phyloP scores from a whole-genome alignment of 2,113 vertebrate species.

The Oncorhynchus nerka region DNA sequence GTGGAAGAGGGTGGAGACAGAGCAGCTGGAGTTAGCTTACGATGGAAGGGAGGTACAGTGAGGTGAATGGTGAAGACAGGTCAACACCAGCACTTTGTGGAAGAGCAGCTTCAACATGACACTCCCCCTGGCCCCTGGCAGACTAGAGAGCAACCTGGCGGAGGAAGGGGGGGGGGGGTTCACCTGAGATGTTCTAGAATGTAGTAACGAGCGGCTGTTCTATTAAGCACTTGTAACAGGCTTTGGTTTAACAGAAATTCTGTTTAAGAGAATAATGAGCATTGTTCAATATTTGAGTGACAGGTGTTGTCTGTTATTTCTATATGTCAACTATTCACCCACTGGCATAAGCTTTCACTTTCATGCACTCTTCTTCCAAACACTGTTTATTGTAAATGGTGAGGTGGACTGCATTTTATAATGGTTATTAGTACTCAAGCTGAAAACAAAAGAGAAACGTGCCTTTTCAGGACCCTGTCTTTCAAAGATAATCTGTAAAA shows the following conservation, averaged over 20 bases:
- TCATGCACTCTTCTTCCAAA: background rate
- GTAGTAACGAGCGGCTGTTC: background rate
- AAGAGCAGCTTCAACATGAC: conserved; percentile 65
- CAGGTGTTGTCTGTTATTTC: background rate
- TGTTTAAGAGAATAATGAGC: background rate
- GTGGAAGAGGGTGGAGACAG: conserved; percentile 19
- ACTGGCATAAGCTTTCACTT: background rate
- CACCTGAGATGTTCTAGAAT: background rate
- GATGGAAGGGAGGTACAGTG: conserved; percentile 45
- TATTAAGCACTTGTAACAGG: background rate
- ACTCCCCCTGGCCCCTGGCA: conserved; percentile 7
- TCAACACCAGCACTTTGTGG: conserved; percentile 49
- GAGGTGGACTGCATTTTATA: too few species aligned
- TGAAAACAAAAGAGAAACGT: too few species aligned
- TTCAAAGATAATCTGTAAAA: too few species aligned
- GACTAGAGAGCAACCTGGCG: background rate
- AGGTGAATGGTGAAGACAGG: conserved; percentile 51
- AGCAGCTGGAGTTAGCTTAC: conserved; percentile 33
- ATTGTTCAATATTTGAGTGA: background rate
- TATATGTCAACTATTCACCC: background rate
- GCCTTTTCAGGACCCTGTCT: too few species aligned
- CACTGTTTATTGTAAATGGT: too few species aligned
- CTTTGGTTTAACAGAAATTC: background rate
- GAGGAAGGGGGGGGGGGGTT: background rate
- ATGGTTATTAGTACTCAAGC: background rate